Evolutionary conservation across 2,113 vertebrate genomes (phyloP).

Genomic region (Chrysochloris asiatica): DNA sequence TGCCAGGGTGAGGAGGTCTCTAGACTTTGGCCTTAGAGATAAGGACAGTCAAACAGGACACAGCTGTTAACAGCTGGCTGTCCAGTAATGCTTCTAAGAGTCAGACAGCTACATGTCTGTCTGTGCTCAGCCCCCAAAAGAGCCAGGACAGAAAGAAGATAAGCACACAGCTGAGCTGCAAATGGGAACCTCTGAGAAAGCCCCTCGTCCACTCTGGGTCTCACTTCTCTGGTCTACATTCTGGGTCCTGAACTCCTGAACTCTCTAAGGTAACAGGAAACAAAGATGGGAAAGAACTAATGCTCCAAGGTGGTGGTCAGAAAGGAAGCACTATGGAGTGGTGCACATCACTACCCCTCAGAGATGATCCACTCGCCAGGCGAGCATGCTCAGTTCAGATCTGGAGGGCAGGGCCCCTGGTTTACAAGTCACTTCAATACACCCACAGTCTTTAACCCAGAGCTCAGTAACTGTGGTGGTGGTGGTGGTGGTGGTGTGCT

Average conservation of each 20-base stretch:
- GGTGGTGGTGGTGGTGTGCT: too few species aligned
- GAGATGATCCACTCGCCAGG: neutral
- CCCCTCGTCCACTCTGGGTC: too few species aligned
- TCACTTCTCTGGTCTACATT: neutral
- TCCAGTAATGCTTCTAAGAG: neutral
- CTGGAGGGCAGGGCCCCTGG: too few species aligned
- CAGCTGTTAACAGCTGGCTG: neutral
- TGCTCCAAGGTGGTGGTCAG: rapidly evolving
- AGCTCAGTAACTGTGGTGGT: neutral
- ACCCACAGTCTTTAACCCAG: neutral
- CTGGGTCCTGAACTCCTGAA: neutral
- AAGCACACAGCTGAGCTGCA: neutral
- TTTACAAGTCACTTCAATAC: neutral
- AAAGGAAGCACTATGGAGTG: rapidly evolving
- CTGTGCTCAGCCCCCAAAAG: neutral
- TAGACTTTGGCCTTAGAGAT: neutral
- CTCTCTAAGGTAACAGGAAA: neutral
- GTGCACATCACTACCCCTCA: neutral
- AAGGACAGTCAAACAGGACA: neutral
- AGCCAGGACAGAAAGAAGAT: too few species aligned
- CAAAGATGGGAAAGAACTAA: neutral
- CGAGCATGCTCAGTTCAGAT: neutral
- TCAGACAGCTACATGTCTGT: neutral
- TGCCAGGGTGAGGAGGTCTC: neutral
- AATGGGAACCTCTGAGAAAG: neutral